phyloP scores from a whole-genome alignment of 2,797 vertebrate species.

The Ptychadena robeensis region DNA sequence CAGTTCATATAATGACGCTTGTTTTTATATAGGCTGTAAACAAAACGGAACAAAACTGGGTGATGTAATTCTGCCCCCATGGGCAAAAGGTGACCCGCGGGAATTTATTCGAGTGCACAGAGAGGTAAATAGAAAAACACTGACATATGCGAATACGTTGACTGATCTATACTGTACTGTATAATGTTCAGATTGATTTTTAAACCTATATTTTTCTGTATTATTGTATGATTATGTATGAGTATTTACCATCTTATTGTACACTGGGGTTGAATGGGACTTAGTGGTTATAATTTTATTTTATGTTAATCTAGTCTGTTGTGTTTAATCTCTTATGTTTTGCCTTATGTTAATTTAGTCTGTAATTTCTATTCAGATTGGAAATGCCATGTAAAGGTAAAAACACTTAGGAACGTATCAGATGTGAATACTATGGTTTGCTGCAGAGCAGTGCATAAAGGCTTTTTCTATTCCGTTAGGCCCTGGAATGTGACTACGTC shows the following conservation, averaged over 20 bases:
- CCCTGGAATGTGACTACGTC: constrained; percentile 96
- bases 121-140: constrained; percentile 78
- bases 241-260: background rate
- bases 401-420: background rate
- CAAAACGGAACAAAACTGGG: constrained; percentile 95
- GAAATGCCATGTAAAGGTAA: no score
- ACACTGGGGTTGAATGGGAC: no score
- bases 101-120: constrained; percentile 98
- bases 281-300: no score
- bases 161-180: background rate
- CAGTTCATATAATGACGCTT: background rate
- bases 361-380: no score
- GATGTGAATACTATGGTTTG: background rate
- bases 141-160: background rate
- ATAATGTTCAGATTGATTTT: background rate
- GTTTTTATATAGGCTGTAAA: constrained; percentile 81
- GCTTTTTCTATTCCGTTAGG: constrained; percentile 73
- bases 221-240: no score
- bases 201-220: background rate
- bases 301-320: no score
- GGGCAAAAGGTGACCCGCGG: constrained; percentile 96
- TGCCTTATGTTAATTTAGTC: no score
- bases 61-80: constrained; percentile 92
- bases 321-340: no score
- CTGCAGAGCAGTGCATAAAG: background rate